phyloP scores from a whole-genome alignment of 1,140 invertebrate species.

The Lordiphosa clarofinis region DNA sequence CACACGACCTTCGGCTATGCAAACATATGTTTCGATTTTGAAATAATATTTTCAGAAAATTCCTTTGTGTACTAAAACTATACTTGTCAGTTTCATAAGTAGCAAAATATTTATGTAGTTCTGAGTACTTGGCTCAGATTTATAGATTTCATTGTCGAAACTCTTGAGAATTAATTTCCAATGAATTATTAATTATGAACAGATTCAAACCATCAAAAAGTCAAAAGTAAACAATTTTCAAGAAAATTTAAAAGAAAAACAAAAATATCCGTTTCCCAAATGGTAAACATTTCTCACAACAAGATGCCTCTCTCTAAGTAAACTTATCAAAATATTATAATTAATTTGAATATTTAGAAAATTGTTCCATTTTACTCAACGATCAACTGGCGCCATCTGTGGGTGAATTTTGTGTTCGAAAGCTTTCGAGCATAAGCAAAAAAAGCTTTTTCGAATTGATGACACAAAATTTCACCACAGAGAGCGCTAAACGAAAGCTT shows the following conservation, averaged over 20 bases:
- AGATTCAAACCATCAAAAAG: too few species aligned
- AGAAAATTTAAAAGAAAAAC: too few species aligned
- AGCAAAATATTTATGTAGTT: conserved; percentile 34
- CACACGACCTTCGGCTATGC: conserved; percentile 25
- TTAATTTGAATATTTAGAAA: too few species aligned
- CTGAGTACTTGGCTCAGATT: conserved; percentile 29
- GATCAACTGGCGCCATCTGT: conserved; percentile 50
- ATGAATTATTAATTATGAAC: too few species aligned
- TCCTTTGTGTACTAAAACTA: conserved; percentile 1
- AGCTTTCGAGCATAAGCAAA: conserved; percentile 1
- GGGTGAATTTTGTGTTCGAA: conserved; percentile 4
- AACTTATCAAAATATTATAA: not conserved
- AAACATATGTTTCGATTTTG: conserved; percentile 52
- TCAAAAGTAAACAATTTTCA: too few species aligned
- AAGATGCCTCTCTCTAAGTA: not conserved
- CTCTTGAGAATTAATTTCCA: too few species aligned
- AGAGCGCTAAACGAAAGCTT: conserved; percentile 34
- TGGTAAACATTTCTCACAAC: not conserved
- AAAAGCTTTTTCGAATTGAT: conserved; percentile 45
- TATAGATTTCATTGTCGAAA: not conserved
- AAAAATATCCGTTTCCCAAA: not conserved
- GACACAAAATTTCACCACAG: conserved; percentile 4
- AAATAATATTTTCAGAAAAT: conserved; percentile 24
- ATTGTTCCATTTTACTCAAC: not conserved
- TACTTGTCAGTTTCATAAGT: conserved; percentile 1